Percentiles rank a stretch among this genome's conserved stretches.
Evolutionary conservation across 2,113 vertebrate species (phyloP).

Genomic region (Corythornis madagascariensis): DNA sequence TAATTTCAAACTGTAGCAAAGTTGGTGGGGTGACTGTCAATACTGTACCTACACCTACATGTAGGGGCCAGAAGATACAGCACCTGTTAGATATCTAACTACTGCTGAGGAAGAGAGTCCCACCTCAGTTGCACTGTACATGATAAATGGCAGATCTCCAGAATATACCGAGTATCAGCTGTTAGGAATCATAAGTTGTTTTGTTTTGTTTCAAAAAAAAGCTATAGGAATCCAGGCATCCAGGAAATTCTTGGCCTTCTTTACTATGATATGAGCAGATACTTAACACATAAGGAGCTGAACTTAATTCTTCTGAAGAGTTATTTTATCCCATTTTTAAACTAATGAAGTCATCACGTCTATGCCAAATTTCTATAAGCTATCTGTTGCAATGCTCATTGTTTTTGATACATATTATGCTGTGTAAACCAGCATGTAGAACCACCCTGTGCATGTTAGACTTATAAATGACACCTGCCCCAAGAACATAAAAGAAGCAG

Average conservation of each 20-base stretch:
- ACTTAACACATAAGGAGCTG: neutral
- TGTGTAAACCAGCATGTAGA: neutral
- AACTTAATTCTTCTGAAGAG: neutral
- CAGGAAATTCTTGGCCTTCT: neutral
- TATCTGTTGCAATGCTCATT: neutral
- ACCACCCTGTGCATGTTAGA: neutral
- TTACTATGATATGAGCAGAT: neutral
- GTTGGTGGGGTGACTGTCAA: neutral
- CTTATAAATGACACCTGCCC: neutral
- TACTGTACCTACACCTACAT: rapidly evolving
- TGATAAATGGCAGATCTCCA: neutral
- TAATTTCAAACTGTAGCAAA: neutral
- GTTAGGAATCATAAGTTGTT: neutral
- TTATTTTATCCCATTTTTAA: neutral
- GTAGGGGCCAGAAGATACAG: neutral
- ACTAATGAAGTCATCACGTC: neutral
- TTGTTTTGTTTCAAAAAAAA: neutral
- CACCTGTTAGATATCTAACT: neutral
- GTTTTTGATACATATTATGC: neutral
- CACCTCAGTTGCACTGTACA: rapidly evolving
- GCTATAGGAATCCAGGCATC: neutral
- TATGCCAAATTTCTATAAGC: neutral
- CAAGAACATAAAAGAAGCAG: neutral
- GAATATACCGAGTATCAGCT: neutral
- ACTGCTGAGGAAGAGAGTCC: too few species aligned